Conservation (phyloP, 2,113 vertebrate species). For the Orientallactaga bullata region DNA sequence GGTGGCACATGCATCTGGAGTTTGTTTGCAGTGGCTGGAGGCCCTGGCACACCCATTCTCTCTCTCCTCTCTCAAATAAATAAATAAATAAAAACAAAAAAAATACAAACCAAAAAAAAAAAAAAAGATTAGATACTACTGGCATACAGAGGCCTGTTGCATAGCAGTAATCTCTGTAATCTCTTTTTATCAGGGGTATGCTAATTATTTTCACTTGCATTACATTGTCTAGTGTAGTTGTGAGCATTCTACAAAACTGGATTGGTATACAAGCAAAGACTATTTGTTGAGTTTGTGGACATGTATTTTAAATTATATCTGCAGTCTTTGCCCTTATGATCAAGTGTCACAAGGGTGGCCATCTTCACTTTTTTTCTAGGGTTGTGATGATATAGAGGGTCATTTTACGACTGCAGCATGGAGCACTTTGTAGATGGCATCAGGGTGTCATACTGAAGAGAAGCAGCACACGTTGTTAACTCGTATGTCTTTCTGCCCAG, state of each 20-base stretch:
- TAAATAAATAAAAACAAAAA: too few species aligned
- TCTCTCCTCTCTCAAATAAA: too few species aligned
- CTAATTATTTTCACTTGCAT: neutral
- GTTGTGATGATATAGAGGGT: conserved; percentile 75
- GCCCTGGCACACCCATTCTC: too few species aligned
- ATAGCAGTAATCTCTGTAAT: neutral
- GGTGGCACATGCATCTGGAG: too few species aligned
- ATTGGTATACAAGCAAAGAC: neutral
- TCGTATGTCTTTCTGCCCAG: conserved; percentile 74
- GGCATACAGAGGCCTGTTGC: neutral
- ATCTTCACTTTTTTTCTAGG: conserved; percentile 70
- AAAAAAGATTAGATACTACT: neutral
- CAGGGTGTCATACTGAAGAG: conserved; percentile 80
- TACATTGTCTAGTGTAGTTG: neutral
- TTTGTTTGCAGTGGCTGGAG: too few species aligned
- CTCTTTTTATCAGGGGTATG: neutral
- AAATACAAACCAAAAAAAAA: too few species aligned
- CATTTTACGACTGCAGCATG: conserved; percentile 78
- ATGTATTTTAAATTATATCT: conserved; percentile 31
- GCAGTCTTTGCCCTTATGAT: conserved; percentile 54
- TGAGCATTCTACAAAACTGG: neutral
- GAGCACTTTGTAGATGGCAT: conserved; percentile 81
- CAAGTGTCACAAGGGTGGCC: conserved; percentile 68
- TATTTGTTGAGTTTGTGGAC: conserved; percentile 31
- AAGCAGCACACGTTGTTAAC: conserved; percentile 75